These are phyloP conservation scores for Gymnothorax javanicus DNA, from an alignment of 2,797 vertebrate species.

Conservation along the genomic window DNA sequence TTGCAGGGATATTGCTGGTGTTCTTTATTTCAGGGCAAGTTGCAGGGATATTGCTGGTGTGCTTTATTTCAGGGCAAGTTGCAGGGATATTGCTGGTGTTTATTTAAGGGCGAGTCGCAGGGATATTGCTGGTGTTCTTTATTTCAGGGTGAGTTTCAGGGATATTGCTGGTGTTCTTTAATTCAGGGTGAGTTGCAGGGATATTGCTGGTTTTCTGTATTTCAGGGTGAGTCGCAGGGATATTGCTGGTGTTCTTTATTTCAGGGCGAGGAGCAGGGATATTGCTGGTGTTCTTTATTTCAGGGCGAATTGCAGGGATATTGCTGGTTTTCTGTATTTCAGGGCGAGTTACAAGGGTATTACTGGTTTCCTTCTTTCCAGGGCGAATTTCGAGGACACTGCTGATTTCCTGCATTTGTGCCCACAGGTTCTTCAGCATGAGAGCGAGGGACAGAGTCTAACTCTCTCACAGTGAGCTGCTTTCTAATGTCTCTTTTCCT, in stretches of 20 bases:
- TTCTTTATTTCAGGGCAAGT: no score
- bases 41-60: no score
- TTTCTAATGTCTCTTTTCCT: slow-evolving; percentile 27
- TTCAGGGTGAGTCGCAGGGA: neutral
- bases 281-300: no score
- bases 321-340: no score
- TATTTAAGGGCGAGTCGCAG: neutral
- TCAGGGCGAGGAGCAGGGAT: no score
- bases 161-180: neutral
- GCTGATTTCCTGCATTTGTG: no score
- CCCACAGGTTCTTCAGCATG: neutral
- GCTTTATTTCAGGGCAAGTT: neutral
- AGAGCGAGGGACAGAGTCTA: neutral
- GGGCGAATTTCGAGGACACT: neutral
- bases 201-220: neutral
- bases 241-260: neutral
- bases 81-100: no score
- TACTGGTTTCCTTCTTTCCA: no score
- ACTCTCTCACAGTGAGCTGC: slow-evolving; percentile 9
- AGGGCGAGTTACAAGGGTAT: no score
- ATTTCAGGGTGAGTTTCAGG: neutral
- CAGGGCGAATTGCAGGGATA: neutral
- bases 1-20: no score
- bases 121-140: neutral
- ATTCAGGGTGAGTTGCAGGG: slow-evolving; percentile 1